Evolutionary conservation across 1,140 invertebrate species (phyloP).

Genomic region (Drosophila cardini): DNA sequence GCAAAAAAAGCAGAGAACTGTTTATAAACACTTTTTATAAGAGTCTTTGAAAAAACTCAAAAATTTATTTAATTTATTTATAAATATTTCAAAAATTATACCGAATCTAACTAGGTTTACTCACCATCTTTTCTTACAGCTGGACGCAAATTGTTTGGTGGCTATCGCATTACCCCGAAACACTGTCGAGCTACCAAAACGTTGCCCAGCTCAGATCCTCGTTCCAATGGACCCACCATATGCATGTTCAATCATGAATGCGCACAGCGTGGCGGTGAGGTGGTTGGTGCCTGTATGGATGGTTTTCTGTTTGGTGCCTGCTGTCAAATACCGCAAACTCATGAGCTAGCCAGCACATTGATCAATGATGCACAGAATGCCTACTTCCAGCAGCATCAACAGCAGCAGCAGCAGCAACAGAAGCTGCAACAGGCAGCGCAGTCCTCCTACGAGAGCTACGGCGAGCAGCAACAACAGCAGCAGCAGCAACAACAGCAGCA

Average conservation of each 20-base stretch:
- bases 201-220: slow-evolving; percentile 86
- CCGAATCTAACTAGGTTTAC: neutral
- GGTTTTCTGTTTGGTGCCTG: slow-evolving; percentile 94
- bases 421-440: slow-evolving; percentile 46
- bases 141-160: slow-evolving; percentile 92
- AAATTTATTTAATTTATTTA: neutral
- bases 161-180: slow-evolving; percentile 92
- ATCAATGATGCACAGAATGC: slow-evolving; percentile 81
- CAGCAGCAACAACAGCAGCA: slow-evolving; percentile 56
- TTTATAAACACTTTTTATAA: neutral
- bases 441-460: slow-evolving; percentile 63
- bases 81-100: neutral
- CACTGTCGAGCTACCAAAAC: slow-evolving; percentile 88
- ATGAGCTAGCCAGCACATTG: slow-evolving; percentile 76
- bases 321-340: slow-evolving; percentile 88
- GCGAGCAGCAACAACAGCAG: slow-evolving; percentile 45
- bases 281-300: slow-evolving; percentile 95
- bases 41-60: neutral
- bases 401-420: slow-evolving; percentile 62
- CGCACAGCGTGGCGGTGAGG: slow-evolving; percentile 90
- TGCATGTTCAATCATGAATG: slow-evolving; percentile 98
- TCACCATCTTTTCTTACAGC: slow-evolving; percentile 84
- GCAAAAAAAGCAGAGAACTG: neutral
- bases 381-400: slow-evolving; percentile 79
- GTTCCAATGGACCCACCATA: slow-evolving; percentile 89